Evolutionary conservation across 64 coral and sea anemone genomes (phyloP).

Genomic region (Montipora sp.): DNA sequence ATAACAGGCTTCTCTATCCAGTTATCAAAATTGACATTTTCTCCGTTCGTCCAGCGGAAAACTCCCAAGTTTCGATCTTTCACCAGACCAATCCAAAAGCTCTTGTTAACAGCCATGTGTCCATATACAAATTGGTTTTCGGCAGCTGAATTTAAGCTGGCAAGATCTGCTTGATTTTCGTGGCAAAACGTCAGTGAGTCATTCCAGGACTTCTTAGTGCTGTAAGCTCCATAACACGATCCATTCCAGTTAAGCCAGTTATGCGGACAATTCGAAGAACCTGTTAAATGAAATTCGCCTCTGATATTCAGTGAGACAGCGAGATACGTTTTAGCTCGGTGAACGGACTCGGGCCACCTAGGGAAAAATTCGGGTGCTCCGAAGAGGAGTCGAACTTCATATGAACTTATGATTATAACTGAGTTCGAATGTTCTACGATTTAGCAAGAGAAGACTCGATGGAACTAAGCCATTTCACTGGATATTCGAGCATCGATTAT

Average conservation of each 20-base stretch:
- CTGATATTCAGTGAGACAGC: too few relatives aligned
- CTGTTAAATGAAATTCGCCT: background rate
- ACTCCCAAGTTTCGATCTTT: background rate
- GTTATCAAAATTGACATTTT: background rate
- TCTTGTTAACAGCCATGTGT: slow-evolving; percentile 12
- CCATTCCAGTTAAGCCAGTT: slow-evolving; percentile 17
- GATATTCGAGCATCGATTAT: too few relatives aligned
- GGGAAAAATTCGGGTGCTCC: too few relatives aligned
- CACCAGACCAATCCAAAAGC: slow-evolving; percentile 35
- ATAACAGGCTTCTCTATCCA: slow-evolving; percentile 15
- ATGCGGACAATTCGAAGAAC: background rate
- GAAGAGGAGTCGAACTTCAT: too few relatives aligned
- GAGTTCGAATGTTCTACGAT: too few relatives aligned
- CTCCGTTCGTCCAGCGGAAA: slow-evolving; percentile 26
- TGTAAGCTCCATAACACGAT: slow-evolving; percentile 31
- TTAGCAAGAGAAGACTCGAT: too few relatives aligned
- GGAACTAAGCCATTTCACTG: too few relatives aligned
- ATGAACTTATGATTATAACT: too few relatives aligned
- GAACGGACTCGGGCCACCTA: too few relatives aligned
- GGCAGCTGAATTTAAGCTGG: slow-evolving; percentile 12
- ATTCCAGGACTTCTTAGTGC: slow-evolving; percentile 11
- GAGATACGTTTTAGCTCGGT: background rate
- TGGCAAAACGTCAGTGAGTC: background rate
- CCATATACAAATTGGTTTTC: slow-evolving; percentile 16
- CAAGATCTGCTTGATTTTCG: slow-evolving; percentile 10